Conservation (phyloP, 2,888 invertebrate genomes). For the Crepidodera aurea region DNA sequence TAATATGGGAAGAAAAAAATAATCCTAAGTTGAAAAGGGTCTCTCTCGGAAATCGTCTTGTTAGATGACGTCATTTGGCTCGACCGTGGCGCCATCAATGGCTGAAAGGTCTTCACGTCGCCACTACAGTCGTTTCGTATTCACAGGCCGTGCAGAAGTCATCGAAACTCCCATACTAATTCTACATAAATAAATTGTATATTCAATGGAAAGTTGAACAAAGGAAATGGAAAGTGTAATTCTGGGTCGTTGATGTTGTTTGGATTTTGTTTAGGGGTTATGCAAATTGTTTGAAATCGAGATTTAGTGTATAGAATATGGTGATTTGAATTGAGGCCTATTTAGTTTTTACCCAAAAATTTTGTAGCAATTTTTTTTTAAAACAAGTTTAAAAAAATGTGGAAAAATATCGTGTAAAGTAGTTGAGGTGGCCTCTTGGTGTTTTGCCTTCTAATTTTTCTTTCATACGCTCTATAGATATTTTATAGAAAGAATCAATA, state of each 20-base stretch:
- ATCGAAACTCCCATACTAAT: constrained; percentile 29
- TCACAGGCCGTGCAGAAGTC: constrained; percentile 22
- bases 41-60: constrained; percentile 31
- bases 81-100: constrained; percentile 32
- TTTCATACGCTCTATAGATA: too few relatives aligned
- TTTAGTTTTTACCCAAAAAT: too few relatives aligned
- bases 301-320: too few relatives aligned
- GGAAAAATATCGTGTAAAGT: too few relatives aligned
- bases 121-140: constrained; percentile 32
- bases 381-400: too few relatives aligned
- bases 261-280: too few relatives aligned
- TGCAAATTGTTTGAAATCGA: too few relatives aligned
- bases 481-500: too few relatives aligned
- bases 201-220: constrained; percentile 24
- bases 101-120: constrained; percentile 25
- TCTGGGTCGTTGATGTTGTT: not conserved
- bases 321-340: too few relatives aligned
- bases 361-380: too few relatives aligned
- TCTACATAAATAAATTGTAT: constrained; percentile 32
- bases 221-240: constrained; percentile 13
- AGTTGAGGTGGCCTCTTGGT: too few relatives aligned
- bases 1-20: constrained; percentile 29
- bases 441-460: too few relatives aligned
- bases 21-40: constrained; percentile 18
- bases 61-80: constrained; percentile 34